phyloP scores from a whole-genome alignment of 2,797 vertebrate genomes.

The Alcedo atthis region DNA sequence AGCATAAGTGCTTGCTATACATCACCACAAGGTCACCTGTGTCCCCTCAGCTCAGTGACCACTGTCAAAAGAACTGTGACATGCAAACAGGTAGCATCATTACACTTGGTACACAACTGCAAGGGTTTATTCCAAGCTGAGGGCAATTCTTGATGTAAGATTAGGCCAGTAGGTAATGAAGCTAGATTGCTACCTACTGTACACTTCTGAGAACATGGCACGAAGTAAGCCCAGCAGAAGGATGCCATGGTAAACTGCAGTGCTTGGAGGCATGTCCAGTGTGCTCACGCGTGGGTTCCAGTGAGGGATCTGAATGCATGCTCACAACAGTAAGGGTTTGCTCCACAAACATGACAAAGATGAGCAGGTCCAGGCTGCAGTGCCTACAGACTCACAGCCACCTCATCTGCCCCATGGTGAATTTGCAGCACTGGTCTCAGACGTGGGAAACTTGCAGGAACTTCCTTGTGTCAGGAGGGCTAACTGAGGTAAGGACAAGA shows the following conservation, averaged over 20 bases:
- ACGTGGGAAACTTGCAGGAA: not conserved
- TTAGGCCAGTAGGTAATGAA: not conserved
- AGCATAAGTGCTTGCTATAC: not conserved
- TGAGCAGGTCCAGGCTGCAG: not conserved
- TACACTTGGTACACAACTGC: not conserved
- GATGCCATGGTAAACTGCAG: not conserved
- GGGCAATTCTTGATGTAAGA: not conserved
- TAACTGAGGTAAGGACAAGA: not conserved
- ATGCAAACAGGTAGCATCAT: not conserved
- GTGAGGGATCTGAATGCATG: not conserved
- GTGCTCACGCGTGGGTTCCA: not conserved
- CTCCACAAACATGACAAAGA: not conserved
- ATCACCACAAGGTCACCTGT: not conserved
- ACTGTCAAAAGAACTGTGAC: not conserved
- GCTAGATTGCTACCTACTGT: not conserved
- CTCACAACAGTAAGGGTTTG: not conserved
- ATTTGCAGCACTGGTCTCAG: not conserved
- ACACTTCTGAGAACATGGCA: not conserved
- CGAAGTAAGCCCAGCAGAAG: not conserved
- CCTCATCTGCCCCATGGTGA: not conserved
- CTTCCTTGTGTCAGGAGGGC: not conserved
- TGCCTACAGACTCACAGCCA: not conserved
- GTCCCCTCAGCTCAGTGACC: not conserved
- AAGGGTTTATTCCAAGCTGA: not conserved
- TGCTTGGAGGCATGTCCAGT: rapidly evolving